Base-by-base conservation (phyloP, 2,797 vertebrate species). In the Oreortyx pictus region DNA sequence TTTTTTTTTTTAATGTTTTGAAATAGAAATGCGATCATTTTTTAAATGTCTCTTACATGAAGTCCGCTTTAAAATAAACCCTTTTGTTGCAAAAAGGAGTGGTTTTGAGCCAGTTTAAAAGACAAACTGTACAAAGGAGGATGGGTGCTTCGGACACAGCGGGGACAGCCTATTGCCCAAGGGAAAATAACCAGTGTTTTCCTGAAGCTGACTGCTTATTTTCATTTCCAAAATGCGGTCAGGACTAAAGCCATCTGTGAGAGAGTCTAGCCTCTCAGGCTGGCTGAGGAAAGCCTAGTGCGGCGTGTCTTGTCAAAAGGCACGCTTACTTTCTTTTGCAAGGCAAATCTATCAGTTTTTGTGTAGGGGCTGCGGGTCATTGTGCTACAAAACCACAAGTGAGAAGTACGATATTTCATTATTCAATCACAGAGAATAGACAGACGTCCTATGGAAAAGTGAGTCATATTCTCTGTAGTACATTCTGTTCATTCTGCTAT, bases 401-500 rank as follows among this genome's bases (percentile, higher is more conserved):
- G 2, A 93, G 80, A 95, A 84, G 90, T 66, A 68, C 92, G 88
- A 46, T 83, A 61, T 94, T 94, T 88, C 86, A 77, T 76, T 91
- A 77, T 91, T 89, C 86, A 61, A 91, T 95, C 56, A 25, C 54
- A 0, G 47, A 74, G 86, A 85, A 84, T 43, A 80, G 92, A 84
- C 87, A 62, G 88, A 41, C 73, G 24, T 95, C 94, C 94, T 96
- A 96, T 96, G 96, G 93, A 97, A 96, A 95, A 94, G 89, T 97
- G 96, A 97, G 67, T 96, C 96, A 97, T 79, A 11, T 75, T 92
- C 61, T 88, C 89, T 86, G 93, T 35, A 72, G 96, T 92, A 97
- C 97, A 96, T 97, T 97, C 96, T 94, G 96, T 97, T 96, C 95
- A 88, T 96, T 94, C 91, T 88, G 46, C 74, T 90, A 85, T 1